Conservation (phyloP, 2,797 vertebrate species). For the Agapornis canus region DNA sequence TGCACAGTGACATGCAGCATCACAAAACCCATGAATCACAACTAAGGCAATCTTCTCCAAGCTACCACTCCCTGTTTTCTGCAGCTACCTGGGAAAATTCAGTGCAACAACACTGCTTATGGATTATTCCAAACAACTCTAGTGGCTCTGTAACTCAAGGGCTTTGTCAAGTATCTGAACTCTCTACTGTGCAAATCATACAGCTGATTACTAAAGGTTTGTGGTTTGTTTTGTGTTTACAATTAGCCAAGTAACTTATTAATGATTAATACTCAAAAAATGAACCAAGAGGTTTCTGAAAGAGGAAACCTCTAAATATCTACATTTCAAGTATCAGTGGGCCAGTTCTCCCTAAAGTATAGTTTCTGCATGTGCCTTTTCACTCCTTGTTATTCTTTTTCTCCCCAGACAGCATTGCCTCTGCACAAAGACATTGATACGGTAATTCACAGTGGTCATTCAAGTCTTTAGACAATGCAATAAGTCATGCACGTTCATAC, state of each 20-base stretch:
- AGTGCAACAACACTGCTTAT: rapidly evolving
- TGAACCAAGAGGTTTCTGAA: background rate
- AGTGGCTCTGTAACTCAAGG: background rate
- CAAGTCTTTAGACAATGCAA: background rate
- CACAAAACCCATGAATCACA: background rate
- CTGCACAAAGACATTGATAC: background rate
- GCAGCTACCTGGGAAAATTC: background rate
- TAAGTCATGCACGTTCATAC: rapidly evolving
- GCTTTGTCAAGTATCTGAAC: background rate
- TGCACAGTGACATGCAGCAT: rapidly evolving
- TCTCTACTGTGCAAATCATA: background rate
- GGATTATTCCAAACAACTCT: background rate
- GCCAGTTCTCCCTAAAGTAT: background rate
- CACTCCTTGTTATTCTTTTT: background rate
- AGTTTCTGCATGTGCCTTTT: background rate
- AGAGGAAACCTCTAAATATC: background rate
- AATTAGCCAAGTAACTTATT: background rate
- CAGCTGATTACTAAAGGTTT: background rate
- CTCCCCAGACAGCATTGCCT: background rate
- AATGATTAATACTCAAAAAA: background rate
- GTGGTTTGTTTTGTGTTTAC: background rate
- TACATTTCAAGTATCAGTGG: background rate
- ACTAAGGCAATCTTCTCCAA: background rate
- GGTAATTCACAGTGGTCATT: background rate
- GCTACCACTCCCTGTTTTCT: background rate